A percentile compares a stretch with the other conserved stretches of the same genome.
Conservation (phyloP, 1,140 invertebrate genomes). For the Anagrus nilaparvatae region DNA sequence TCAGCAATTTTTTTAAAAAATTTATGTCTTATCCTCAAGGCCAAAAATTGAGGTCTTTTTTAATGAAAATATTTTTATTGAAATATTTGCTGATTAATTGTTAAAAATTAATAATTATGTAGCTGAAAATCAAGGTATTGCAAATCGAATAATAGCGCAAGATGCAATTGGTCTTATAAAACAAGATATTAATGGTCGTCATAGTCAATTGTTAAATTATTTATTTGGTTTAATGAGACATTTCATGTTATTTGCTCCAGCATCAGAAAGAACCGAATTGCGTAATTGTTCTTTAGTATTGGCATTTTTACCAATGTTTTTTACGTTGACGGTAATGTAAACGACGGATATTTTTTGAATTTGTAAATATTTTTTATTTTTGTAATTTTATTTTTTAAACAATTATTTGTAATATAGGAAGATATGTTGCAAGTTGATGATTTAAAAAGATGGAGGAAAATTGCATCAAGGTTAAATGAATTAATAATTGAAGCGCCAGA, state of each 20-base stretch:
- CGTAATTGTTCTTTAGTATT: conserved; percentile 36
- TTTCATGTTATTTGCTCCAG: conserved; percentile 32
- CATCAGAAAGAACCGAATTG: conserved; percentile 35
- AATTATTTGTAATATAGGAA: too few relatives aligned
- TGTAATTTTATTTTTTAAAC: not conserved
- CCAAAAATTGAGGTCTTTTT: not conserved
- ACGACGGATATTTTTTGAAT: not conserved
- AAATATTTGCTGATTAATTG: too few relatives aligned
- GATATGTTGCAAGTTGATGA: conserved; percentile 20
- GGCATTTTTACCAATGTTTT: conserved; percentile 40
- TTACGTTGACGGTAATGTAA: conserved; percentile 33
- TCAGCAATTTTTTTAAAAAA: too few relatives aligned
- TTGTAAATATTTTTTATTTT: not conserved
- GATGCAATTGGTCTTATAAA: conserved; percentile 39
- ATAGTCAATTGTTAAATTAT: conserved; percentile 30
- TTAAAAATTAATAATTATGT: too few relatives aligned
- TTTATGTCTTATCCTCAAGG: too few relatives aligned
- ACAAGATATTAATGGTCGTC: conserved; percentile 36
- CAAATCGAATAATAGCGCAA: conserved; percentile 33
- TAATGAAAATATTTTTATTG: too few relatives aligned
- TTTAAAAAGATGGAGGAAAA: conserved; percentile 25
- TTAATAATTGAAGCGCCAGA: conserved; percentile 27
- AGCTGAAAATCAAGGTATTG: conserved; percentile 35
- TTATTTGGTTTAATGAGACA: conserved; percentile 36
- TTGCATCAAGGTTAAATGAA: conserved; percentile 25